Base-by-base conservation (phyloP, 2,797 vertebrate species). In the Denticeps clupeoides region DNA sequence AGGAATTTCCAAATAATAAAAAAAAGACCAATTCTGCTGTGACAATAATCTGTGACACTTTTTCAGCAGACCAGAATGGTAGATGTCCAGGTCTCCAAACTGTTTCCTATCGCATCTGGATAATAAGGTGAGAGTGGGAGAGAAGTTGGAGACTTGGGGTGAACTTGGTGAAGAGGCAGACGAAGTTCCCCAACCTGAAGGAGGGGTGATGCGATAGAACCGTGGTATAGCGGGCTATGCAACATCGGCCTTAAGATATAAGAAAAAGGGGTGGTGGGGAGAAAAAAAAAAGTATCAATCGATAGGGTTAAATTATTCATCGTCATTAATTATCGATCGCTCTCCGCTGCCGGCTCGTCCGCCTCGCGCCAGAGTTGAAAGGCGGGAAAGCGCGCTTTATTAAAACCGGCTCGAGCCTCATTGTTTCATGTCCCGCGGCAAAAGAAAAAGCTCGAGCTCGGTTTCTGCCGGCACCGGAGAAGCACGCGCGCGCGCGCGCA, bases 251-350 rank as follows among this genome's bases (percentile, higher is more conserved):
- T 77, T 79, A 82, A 82, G 77, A 81, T 82, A 85, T 79, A 72
- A 83, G 81, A 78, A 69, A 72, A 70, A 72, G 68, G 71, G 64
- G 64, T 52, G 63, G 51, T 60, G 71, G 71, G 70, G 72, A 74
- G 80, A 80, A 72, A 73, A 82, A n/a, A n/a, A 82, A 79, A 81
- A 78, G 80, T 80, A 82, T 79, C 76, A 85, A 88, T 87, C 86
- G 82, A 88, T 88, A 78, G 71, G 84, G 74, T 79, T 89, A 87
- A 89, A 89, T 89, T 89, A 89, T 89, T 88, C 87, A 89, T 85
- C 82, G 86, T 88, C 87, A 89, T 89, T 89, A 89, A 88, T 89
- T 89, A 89, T 89, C 87, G 87, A 89, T 88, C 82, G 79, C 69
- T 77, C 80, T 82, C 83, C 85, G 82, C 85, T 86, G 76, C 81